These are phyloP conservation scores for Clarias batrachus DNA, from an alignment of 2,113 vertebrate genomes.

Conservation along the genomic window DNA sequence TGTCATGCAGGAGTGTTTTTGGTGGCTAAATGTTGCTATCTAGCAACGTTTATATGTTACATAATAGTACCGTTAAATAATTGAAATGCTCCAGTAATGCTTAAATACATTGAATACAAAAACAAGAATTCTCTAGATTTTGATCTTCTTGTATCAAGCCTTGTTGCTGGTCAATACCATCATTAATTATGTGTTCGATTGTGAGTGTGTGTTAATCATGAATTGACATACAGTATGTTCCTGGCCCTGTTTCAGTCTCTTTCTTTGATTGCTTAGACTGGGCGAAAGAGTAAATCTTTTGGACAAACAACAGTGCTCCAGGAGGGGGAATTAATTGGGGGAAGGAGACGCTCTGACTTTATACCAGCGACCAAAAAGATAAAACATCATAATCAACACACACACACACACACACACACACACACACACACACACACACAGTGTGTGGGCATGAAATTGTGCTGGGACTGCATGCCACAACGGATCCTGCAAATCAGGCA, in stretches of 20 bases:
- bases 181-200: background rate
- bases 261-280: constrained; percentile 6
- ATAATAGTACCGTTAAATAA: background rate
- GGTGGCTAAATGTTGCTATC: background rate
- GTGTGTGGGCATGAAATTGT: background rate
- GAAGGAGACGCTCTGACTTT: background rate
- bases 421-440: background rate
- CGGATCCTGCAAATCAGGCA: constrained; percentile 17
- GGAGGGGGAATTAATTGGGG: constrained; percentile 17
- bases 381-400: constrained; percentile 3
- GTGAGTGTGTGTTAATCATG: constrained; percentile 25
- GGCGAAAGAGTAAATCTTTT: constrained; percentile 33
- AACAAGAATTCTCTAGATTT: background rate
- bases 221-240: constrained; percentile 17
- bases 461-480: constrained; percentile 27
- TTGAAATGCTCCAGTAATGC: background rate
- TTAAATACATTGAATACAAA: background rate
- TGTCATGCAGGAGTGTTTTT: background rate
- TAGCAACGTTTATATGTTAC: background rate
- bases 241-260: constrained; percentile 23
- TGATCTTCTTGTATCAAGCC: background rate
- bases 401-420: background rate
- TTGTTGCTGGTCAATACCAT: constrained; percentile 2
- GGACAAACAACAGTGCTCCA: background rate
- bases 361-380: constrained; percentile 9